phyloP scores from a whole-genome alignment of 2,113 vertebrate genomes.

The Istiophorus platypterus region DNA sequence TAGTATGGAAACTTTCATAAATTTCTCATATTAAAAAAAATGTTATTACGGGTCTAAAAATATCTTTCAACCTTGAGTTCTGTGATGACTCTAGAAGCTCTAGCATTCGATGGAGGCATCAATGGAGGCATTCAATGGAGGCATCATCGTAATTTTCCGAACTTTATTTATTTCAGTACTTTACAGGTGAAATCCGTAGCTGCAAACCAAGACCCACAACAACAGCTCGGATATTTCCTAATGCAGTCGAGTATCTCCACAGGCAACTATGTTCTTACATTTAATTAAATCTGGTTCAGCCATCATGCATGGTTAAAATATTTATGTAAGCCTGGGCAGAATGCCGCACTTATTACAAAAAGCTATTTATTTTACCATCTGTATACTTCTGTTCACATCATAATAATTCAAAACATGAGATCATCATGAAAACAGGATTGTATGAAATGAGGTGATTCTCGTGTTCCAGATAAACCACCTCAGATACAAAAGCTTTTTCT shows the following conservation, averaged over 20 bases:
- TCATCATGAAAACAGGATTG: conserved; percentile 15
- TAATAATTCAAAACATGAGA: conserved; percentile 4
- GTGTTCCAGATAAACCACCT: not conserved
- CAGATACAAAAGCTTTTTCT: conserved; percentile 24
- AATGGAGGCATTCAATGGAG: conserved; percentile 3
- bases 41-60: conserved; percentile 26
- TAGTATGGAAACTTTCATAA: conserved; percentile 24
- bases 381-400: conserved; percentile 8
- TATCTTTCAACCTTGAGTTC: conserved; percentile 22
- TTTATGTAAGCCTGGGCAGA: conserved; percentile 30
- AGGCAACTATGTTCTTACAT: conserved; percentile 31
- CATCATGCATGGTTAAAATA: conserved; percentile 60
- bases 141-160: not conserved
- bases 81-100: conserved; percentile 10
- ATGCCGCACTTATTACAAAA: conserved; percentile 15
- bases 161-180: conserved; percentile 31
- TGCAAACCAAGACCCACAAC: conserved; percentile 14
- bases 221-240: conserved; percentile 23
- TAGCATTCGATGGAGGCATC: not conserved
- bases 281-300: conserved; percentile 55
- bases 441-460: conserved; percentile 11
- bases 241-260: conserved; percentile 43
- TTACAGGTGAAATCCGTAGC: conserved; percentile 36
- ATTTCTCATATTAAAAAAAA: not conserved
- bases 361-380: conserved; percentile 18